Percentiles rank a stretch among this genome's conserved stretches.
Conservation (phyloP, 2,888 invertebrate species). For the Parnassius apollo region DNA sequence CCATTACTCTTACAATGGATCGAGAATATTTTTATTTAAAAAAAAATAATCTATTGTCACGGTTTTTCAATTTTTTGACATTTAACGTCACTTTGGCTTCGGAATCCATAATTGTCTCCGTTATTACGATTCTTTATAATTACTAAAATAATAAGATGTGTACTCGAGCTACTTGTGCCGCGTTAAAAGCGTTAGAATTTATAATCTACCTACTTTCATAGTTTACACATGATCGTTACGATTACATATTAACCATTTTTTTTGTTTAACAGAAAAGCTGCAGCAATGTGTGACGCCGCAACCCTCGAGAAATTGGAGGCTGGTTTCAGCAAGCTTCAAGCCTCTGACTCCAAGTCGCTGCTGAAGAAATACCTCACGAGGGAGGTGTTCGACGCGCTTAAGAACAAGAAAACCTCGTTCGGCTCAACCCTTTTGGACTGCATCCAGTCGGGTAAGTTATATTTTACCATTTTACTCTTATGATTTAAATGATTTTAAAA, state of each 20-base stretch:
- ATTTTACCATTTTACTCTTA: background rate
- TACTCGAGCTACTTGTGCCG: constrained; percentile 73
- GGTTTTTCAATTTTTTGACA: constrained; percentile 14
- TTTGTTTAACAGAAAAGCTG: constrained; percentile 84
- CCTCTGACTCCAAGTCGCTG: constrained; percentile 96
- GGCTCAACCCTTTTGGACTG: constrained; percentile 96
- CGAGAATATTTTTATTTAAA: constrained; percentile 5
- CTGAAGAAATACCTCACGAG: constrained; percentile 97
- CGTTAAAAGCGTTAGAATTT: constrained; percentile 71
- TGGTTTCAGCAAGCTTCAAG: constrained; percentile 92
- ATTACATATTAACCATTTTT: constrained; percentile 12
- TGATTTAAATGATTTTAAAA: too few species aligned
- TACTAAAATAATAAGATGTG: constrained; percentile 55
- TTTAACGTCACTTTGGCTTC: constrained; percentile 48
- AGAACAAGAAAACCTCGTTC: constrained; percentile 96
- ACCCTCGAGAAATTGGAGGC: constrained; percentile 95
- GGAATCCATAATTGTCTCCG: background rate
- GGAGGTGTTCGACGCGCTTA: constrained; percentile 94
- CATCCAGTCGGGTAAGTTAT: constrained; percentile 93
- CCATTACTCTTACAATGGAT: too few species aligned
- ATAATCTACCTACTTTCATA: constrained; percentile 32
- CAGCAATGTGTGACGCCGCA: constrained; percentile 95
- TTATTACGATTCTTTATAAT: background rate
- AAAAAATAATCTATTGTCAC: constrained; percentile 17
- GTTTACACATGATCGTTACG: background rate